A percentile compares a stretch with the other conserved stretches of the same genome.
Evolutionary conservation across 2,888 invertebrate genomes (phyloP).

Genomic region (Brachylomia viminalis): DNA sequence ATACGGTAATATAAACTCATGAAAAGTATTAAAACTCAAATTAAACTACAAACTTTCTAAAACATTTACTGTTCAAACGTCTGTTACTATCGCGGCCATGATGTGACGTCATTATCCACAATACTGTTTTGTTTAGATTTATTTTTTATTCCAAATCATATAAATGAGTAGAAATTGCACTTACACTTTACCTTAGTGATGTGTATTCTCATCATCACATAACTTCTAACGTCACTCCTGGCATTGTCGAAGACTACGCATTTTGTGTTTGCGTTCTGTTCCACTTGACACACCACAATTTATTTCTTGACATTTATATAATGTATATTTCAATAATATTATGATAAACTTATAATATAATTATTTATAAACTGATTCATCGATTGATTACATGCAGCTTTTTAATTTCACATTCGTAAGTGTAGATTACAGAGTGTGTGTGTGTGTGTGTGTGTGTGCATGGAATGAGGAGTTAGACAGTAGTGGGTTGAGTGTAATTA

Average conservation of each 20-base stretch:
- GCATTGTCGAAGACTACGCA: background rate
- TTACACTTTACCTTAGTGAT: background rate
- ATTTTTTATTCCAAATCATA: background rate
- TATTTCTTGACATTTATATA: background rate
- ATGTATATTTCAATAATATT: background rate
- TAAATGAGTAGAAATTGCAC: background rate
- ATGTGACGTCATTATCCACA: background rate
- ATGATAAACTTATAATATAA: background rate
- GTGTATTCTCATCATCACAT: background rate
- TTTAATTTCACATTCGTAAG: conserved; percentile 85
- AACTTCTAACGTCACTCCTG: background rate
- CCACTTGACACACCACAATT: background rate
- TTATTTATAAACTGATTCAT: conserved; percentile 11
- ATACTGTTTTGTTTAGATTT: background rate
- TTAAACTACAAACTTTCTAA: background rate
- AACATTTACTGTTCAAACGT: background rate
- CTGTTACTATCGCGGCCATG: background rate
- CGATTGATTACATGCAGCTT: conserved; percentile 79
- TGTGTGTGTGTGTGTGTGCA: conserved; percentile 34
- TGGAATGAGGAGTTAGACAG: conserved; percentile 25
- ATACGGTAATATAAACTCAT: background rate
- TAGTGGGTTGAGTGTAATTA: conserved; percentile 15
- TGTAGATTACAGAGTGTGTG: conserved; percentile 56
- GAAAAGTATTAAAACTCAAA: background rate
- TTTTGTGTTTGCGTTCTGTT: background rate